Base-by-base conservation (phyloP, 1,140 invertebrate genomes). In the Trichonephila clavata region DNA sequence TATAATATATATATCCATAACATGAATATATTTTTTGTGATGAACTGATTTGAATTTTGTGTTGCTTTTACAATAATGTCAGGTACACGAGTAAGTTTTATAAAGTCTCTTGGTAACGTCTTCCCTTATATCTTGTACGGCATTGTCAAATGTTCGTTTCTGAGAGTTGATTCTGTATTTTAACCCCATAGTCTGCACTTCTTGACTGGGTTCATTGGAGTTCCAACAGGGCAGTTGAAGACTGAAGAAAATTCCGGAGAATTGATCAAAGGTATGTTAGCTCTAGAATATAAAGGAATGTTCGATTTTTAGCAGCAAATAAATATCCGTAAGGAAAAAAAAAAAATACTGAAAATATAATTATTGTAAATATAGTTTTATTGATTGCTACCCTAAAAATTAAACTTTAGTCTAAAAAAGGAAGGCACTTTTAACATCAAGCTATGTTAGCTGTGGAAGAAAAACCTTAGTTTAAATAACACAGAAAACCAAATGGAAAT, bases 151-250 rank as follows among this genome's bases (percentile, higher is more conserved):
- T 32, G 86, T 65, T 6, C 20, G 14, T 63, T 10, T 65, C 27
- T 63, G 57, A 57, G 21, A 86, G 10, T 27, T 77, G 39, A 27
- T 81, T 43, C n/a, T 90, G 32, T 6, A 20, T 60, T 63, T 84
- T 94, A 93, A 95, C 95, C 99, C 96, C 98, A 99, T 94, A 99
- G 98, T 95, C 98, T 98, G 96, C 99, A 99, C 95, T 99, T 99
- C 0, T 98, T 96, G 18, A 95, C 95, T 1, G 98, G 98, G 96
- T 99, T 99, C 98, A 99, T 99, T 61, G 96, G 97, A 0, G 97
- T 97, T 4, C 97, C 97, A 0, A 96, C 86, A 0, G 98, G 97
- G 96, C 99, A 99, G 83, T 97, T 97, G 96, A 98, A 99, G 95
- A 98, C 98, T 90, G 96, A 95, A 1, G 98, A 96, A 96, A 99